phyloP scores from a whole-genome alignment of 2,113 vertebrate genomes.

The Grantiella picta region DNA sequence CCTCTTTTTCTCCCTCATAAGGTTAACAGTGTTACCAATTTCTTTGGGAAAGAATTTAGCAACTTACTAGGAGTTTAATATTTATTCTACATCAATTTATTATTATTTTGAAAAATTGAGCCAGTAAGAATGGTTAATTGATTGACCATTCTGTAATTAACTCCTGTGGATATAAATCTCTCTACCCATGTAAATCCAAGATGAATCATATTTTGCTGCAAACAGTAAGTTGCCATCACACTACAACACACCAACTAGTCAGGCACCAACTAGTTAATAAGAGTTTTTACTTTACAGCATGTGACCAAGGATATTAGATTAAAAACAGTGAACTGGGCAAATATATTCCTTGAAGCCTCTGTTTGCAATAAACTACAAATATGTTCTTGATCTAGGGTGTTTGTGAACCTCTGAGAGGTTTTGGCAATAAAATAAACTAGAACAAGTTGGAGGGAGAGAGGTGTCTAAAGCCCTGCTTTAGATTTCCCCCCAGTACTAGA shows the following conservation, averaged over 20 bases:
- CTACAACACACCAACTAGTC: background rate
- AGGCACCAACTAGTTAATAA: background rate
- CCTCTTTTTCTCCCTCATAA: background rate
- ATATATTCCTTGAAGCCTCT: conserved; percentile 22
- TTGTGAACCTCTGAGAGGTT: background rate
- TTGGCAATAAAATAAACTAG: background rate
- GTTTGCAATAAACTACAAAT: conserved; percentile 20
- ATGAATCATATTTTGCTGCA: background rate
- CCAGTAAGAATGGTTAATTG: background rate
- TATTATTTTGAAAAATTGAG: background rate
- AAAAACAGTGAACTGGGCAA: background rate
- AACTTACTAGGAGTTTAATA: background rate
- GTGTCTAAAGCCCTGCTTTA: background rate
- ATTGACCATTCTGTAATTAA: background rate
- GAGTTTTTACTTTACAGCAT: background rate
- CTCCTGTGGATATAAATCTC: background rate
- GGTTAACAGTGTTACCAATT: background rate
- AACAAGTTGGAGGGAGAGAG: background rate
- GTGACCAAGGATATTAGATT: background rate
- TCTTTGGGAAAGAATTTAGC: background rate
- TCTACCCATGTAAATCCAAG: background rate
- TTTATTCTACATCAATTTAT: background rate
- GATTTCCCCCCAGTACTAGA: background rate
- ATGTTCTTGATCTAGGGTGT: background rate
- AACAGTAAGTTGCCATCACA: background rate